Evolutionary conservation across 2,888 invertebrate genomes (phyloP).

Genomic region (Empis livida): DNA sequence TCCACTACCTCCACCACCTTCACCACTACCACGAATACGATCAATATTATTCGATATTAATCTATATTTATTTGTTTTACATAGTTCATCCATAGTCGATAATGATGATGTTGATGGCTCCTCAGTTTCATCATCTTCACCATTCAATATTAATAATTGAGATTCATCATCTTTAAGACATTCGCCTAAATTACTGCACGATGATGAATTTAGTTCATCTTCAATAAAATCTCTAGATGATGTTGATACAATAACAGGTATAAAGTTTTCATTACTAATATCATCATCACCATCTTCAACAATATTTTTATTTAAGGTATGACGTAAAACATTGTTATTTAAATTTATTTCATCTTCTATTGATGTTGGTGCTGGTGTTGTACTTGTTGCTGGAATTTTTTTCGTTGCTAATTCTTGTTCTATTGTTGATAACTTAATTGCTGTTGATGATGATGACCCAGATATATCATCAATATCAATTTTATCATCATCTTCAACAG

Average conservation of each 20-base stretch:
- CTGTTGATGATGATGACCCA: background rate
- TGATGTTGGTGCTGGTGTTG: constrained; percentile 9
- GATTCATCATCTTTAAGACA: no score
- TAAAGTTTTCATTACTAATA: no score
- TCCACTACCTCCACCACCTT: background rate
- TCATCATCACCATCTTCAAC: no score
- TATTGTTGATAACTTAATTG: constrained; percentile 25
- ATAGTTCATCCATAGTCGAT: no score
- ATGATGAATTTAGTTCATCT: constrained; percentile 8
- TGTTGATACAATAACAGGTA: constrained; percentile 1
- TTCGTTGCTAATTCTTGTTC: constrained; percentile 19
- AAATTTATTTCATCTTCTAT: background rate
- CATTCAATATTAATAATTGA: no score
- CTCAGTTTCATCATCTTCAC: no score
- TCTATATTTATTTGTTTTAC: no score
- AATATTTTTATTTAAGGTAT: no score
- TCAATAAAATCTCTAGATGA: background rate
- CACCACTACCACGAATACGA: background rate
- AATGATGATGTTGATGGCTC: no score
- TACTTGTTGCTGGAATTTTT: constrained; percentile 9
- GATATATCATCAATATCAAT: constrained; percentile 1
- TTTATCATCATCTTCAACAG: constrained; percentile 10
- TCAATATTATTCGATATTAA: no score
- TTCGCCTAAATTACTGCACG: constrained; percentile 6
- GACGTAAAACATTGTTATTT: constrained; percentile 2